Evolutionary conservation across 2,797 vertebrate genomes (phyloP).

Genomic region (Macropus fuliginosus): DNA sequence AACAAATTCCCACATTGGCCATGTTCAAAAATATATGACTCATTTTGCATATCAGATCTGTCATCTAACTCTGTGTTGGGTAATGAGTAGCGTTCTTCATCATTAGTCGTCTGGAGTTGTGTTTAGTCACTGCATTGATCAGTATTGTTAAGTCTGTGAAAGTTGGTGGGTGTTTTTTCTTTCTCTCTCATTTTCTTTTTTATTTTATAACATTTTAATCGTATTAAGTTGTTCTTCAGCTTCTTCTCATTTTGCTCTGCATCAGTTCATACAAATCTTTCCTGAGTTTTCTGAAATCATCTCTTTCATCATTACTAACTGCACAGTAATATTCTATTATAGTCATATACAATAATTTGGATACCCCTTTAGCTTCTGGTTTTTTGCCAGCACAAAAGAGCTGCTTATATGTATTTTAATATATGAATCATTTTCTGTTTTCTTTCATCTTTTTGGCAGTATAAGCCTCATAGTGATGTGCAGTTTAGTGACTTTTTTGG

Average conservation of each 20-base stretch:
- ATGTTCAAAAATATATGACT: neutral
- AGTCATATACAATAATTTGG: neutral
- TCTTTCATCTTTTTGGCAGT: neutral
- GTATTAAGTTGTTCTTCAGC: neutral
- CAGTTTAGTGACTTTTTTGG: neutral
- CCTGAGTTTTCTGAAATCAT: neutral
- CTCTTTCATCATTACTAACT: neutral
- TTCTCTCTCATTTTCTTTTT: too few species aligned
- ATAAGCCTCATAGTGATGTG: neutral
- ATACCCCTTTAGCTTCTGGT: neutral
- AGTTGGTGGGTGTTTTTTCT: neutral
- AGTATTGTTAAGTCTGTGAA: neutral
- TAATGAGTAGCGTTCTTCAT: neutral
- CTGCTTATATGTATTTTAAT: neutral
- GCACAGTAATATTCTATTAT: neutral
- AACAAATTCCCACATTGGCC: neutral
- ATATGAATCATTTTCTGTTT: neutral
- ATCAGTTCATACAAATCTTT: neutral
- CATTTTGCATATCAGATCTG: neutral
- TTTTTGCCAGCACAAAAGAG: neutral
- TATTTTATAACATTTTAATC: neutral
- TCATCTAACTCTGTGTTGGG: neutral
- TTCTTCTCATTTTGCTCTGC: neutral
- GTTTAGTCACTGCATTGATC: neutral
- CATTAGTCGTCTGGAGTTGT: neutral